Conservation (phyloP, 2,113 vertebrate species). For the Leucosticte australis region DNA sequence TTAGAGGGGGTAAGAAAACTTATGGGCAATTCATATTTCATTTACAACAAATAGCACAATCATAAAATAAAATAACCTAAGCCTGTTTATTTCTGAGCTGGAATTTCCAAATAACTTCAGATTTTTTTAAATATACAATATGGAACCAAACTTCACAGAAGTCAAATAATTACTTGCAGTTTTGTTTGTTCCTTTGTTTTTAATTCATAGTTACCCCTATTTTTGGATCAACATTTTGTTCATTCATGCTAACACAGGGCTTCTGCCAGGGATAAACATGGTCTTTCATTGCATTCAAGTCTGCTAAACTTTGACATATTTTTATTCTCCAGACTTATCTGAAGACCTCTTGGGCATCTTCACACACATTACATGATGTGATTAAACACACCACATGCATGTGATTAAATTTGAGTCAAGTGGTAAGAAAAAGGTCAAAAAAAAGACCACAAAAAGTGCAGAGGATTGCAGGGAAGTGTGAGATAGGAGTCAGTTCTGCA, state of each 20-base stretch:
- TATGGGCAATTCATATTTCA: background rate
- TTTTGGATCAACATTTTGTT: background rate
- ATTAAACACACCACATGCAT: background rate
- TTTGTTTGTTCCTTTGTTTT: background rate
- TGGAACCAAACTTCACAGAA: background rate
- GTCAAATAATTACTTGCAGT: background rate
- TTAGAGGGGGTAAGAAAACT: background rate
- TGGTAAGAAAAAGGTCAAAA: background rate
- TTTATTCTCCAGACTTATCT: background rate
- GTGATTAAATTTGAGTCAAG: background rate
- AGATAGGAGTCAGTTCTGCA: background rate
- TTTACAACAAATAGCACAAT: background rate
- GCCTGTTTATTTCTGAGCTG: background rate
- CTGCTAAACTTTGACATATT: background rate
- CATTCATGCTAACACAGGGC: background rate
- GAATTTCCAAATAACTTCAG: background rate
- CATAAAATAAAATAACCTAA: background rate
- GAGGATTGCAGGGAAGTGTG: background rate
- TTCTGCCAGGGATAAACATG: background rate
- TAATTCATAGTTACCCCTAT: background rate
- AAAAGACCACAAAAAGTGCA: background rate
- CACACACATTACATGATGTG: background rate
- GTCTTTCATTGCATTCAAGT: background rate
- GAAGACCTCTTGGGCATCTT: background rate
- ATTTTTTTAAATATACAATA: background rate